Evolutionary conservation across 2,888 invertebrate species (phyloP).

Genomic region (Meghimatium bilineatum): DNA sequence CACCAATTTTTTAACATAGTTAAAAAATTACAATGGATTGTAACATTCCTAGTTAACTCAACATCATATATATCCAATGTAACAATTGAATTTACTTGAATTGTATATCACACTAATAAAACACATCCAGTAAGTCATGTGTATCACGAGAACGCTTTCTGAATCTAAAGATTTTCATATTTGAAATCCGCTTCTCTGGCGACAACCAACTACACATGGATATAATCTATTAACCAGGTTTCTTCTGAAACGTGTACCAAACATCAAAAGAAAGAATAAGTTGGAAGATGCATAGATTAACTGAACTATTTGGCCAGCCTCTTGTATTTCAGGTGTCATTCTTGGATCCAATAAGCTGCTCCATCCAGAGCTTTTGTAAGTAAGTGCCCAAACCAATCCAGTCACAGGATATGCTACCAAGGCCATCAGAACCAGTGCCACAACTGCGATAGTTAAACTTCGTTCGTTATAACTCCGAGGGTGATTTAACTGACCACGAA

Average conservation of each 20-base stretch:
- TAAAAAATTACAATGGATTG: too few species aligned
- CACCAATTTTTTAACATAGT: too few species aligned
- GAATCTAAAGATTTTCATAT: neutral
- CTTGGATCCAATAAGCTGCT: conserved; percentile 6
- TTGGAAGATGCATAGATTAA: conserved; percentile 21
- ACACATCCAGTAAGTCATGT: too few species aligned
- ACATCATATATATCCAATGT: too few species aligned
- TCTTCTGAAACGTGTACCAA: conserved; percentile 16
- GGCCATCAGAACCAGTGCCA: conserved; percentile 19
- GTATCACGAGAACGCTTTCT: neutral
- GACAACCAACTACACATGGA: neutral
- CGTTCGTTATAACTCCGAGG: conserved; percentile 20
- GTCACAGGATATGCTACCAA: conserved; percentile 23
- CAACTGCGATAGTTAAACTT: conserved; percentile 17
- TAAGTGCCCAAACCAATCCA: conserved; percentile 13
- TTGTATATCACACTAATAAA: too few species aligned
- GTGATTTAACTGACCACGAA: neutral
- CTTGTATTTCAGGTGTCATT: conserved; percentile 1
- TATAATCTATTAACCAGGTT: neutral
- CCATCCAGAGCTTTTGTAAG: conserved; percentile 2
- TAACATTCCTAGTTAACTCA: too few species aligned
- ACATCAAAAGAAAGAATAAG: conserved; percentile 18
- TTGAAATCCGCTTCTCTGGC: neutral
- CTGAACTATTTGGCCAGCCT: conserved; percentile 5
- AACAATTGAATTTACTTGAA: too few species aligned